Evolutionary conservation across 2,797 vertebrate genomes (phyloP), one percentile per base, ranked within the genome.

Genomic region (Poeciliopsis infans): DNA sequence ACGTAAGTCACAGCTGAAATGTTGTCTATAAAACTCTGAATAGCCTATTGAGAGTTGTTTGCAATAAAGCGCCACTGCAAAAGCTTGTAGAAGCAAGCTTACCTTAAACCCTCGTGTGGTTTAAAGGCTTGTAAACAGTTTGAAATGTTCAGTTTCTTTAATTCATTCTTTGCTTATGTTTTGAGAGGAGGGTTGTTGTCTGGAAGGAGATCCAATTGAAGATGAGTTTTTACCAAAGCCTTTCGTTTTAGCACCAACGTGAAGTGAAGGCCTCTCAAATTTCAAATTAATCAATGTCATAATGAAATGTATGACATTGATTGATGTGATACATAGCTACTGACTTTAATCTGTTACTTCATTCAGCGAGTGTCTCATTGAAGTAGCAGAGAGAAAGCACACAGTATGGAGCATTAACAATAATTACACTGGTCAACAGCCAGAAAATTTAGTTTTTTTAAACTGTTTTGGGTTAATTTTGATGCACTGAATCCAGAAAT

Each of bases 1-100:
- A 20, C 31, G 8, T 66, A 72, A 74, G 70, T 51, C 33, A 41
- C 47, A 75, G 36, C 64, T 82, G 33, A 46, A 80, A 72, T 43
- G 46, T 39, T 74, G 72, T 36, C 10, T 57, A 36, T 31, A 73
- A 64, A 79, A 55, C 5, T 20, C 59, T n/a, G 47, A 46, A 66
- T 33, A 45, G 18, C 13, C 64, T 69, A 69, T 11, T 71, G 39
- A 76, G 69, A 36, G 41, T 10, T 74, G 33, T 78, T 59, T n/a
- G 31, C 20, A 78, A 49, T 33, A 47, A 72, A 57, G 33, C 23
- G 23, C 20, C 23, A 3, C 43, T 28, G 68, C 68, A 70, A 45
- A 28, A 45, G 43, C 25, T 45, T 70, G 41, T 46, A 28, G 25
- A 45, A 70, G 68, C 25, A 28, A 46, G 68, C 6, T 46, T 70